Percentiles rank a stretch among this genome's conserved stretches.
Evolutionary conservation across 30 jellyfish, hydroid and myxozoan genomes (phyloP).

Genomic region (Cassiopea andromeda): DNA sequence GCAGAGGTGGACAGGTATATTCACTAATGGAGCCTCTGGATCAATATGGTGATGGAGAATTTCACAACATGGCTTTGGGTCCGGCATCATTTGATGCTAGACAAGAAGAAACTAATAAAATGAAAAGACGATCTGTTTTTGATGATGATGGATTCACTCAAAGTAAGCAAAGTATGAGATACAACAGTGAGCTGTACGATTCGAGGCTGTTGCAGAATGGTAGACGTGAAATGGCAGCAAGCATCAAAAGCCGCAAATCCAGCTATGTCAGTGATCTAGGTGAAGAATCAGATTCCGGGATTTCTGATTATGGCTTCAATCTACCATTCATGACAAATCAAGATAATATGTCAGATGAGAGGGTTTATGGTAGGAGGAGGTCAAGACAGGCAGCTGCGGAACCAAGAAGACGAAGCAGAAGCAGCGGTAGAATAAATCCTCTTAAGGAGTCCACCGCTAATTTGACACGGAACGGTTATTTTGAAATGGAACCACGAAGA

Average conservation of each 20-base stretch:
- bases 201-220: neutral
- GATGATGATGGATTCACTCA: neutral
- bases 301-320: slow-evolving; percentile 10
- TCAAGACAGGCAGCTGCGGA: slow-evolving; percentile 15
- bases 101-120: neutral
- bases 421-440: slow-evolving; percentile 30
- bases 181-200: neutral
- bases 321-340: neutral
- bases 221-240: neutral
- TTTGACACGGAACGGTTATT: neutral
- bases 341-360: neutral
- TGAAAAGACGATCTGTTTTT: neutral
- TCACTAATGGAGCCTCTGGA: neutral
- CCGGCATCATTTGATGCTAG: neutral
- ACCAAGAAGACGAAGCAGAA: slow-evolving; percentile 33
- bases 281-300: slow-evolving; percentile 52
- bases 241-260: neutral
- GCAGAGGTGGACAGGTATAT: neutral
- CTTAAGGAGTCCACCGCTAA: neutral
- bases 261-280: neutral
- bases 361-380: neutral
- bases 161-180: neutral
- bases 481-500: slow-evolving; percentile 39
- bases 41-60: neutral
- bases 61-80: neutral